These are phyloP conservation scores for Scolopax mira DNA, from an alignment of 2,113 vertebrate genomes.

Conservation along the genomic window DNA sequence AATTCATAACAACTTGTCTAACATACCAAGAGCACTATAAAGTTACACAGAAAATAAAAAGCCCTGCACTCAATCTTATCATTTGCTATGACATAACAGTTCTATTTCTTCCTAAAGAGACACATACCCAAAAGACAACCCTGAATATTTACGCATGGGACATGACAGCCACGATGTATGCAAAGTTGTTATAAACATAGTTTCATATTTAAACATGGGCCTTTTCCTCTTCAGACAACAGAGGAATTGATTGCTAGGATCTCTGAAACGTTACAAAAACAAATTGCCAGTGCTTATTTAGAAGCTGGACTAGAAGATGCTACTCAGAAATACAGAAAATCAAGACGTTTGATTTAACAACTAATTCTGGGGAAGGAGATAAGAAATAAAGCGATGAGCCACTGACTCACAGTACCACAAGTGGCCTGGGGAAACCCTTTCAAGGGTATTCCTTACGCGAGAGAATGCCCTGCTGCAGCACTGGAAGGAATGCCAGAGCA, in stretches of 20 bases:
- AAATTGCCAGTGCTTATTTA: neutral
- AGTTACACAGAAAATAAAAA: neutral
- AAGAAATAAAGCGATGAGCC: constrained; percentile 16
- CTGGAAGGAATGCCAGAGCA: neutral
- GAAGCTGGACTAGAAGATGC: neutral
- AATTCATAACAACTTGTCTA: neutral
- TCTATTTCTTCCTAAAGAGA: neutral
- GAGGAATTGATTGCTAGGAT: neutral
- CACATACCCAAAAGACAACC: neutral
- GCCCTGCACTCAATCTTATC: neutral
- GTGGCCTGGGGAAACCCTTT: constrained; percentile 9
- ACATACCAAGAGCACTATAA: neutral
- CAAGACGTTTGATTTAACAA: neutral
- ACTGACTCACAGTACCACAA: neutral
- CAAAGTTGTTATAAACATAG: neutral
- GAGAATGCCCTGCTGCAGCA: constrained; percentile 20
- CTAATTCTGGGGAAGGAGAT: neutral
- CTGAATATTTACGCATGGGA: neutral
- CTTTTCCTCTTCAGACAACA: neutral
- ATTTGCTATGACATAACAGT: neutral
- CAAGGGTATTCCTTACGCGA: neutral
- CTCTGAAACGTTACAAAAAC: neutral
- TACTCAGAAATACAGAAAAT: neutral
- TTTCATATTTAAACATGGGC: neutral
- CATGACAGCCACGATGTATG: neutral